phyloP scores from a whole-genome alignment of 2,797 vertebrate species.

The Dryobates pubescens region DNA sequence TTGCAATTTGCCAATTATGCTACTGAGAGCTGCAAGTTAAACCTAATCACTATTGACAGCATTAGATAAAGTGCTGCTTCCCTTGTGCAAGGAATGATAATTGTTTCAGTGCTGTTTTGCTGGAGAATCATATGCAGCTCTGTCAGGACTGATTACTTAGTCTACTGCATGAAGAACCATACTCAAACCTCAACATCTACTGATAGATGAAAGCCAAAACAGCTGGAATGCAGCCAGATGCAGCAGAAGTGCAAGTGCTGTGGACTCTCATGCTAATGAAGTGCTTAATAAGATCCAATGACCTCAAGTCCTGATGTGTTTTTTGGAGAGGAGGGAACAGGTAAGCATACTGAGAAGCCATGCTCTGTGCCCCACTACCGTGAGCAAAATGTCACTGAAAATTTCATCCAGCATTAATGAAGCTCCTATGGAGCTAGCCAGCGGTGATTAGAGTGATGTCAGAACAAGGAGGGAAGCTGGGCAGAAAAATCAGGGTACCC shows the following conservation, averaged over 20 bases:
- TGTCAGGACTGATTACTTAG: conserved; percentile 65
- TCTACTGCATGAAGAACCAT: conserved; percentile 14
- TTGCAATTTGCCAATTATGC: conserved; percentile 61
- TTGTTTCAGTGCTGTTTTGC: conserved; percentile 48
- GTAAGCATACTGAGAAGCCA: not conserved
- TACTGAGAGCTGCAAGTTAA: conserved; percentile 46
- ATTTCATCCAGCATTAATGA: not conserved
- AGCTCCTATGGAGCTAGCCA: not conserved
- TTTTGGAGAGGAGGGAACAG: not conserved
- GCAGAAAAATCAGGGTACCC: not conserved
- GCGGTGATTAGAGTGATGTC: not conserved
- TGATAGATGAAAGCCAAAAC: not conserved
- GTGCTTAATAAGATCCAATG: not conserved
- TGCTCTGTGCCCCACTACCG: not conserved
- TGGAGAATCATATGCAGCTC: conserved; percentile 45
- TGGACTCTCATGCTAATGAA: not conserved
- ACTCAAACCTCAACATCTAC: conserved; percentile 24
- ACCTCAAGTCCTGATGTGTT: not conserved
- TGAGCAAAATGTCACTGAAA: not conserved
- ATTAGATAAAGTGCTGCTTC: conserved; percentile 61
- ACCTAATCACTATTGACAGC: conserved; percentile 70
- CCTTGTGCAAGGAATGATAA: conserved; percentile 55
- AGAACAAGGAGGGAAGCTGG: not conserved
- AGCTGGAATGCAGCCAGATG: not conserved
- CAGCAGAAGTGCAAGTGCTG: rapidly evolving